Percentiles rank a stretch among this genome's conserved stretches.
Evolutionary conservation across 1,140 invertebrate species (phyloP).

Genomic region (Zaprionus gabonicus): DNA sequence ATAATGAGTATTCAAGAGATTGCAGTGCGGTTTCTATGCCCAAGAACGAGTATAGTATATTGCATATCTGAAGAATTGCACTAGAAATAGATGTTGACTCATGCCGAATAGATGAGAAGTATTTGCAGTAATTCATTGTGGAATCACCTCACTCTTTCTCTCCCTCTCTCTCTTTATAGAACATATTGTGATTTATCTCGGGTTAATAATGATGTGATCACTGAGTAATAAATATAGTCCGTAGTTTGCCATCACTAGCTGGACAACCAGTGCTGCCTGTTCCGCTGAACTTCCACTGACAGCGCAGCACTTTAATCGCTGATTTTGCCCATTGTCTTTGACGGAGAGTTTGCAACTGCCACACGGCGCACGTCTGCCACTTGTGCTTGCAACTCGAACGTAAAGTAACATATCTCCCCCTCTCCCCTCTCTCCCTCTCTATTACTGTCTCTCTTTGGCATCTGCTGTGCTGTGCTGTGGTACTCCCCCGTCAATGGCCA

Average conservation of each 20-base stretch:
- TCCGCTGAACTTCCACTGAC: slow-evolving; percentile 11
- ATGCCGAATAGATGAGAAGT: background rate
- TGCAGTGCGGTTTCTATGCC: background rate
- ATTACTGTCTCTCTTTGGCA: background rate
- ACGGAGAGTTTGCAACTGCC: slow-evolving; percentile 8
- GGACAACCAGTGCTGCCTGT: background rate
- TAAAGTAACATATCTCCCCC: background rate
- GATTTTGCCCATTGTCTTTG: slow-evolving; percentile 48
- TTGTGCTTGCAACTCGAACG: slow-evolving; percentile 21
- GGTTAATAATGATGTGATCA: background rate
- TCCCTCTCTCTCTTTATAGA: background rate
- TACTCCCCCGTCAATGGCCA: slow-evolving; percentile 1
- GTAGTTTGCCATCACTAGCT: slow-evolving; percentile 1
- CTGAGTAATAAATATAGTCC: background rate
- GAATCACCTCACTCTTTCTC: too few species aligned
- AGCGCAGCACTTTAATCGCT: slow-evolving; percentile 33
- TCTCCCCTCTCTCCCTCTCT: background rate
- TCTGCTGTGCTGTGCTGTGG: background rate
- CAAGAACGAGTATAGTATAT: background rate
- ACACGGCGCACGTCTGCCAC: slow-evolving; percentile 6
- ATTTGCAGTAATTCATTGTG: too few species aligned
- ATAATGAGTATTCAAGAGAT: background rate
- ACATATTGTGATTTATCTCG: background rate
- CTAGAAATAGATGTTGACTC: background rate
- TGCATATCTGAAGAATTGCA: background rate